Conservation (phyloP, 1,140 invertebrate species). For the Temnothorax nylanderi region DNA sequence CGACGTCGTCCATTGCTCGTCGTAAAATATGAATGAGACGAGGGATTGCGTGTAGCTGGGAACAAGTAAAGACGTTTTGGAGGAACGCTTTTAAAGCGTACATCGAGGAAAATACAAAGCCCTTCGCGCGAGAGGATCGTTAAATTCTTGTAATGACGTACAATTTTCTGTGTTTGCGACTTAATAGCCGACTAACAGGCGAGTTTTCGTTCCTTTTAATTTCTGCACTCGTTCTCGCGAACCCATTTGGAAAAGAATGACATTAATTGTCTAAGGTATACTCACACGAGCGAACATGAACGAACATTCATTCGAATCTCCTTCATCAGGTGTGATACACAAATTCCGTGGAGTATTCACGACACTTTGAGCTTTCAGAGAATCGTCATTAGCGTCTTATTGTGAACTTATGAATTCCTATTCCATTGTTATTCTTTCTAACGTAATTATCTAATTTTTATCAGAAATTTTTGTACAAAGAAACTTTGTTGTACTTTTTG, state of each 20-base stretch:
- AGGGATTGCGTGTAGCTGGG: background rate
- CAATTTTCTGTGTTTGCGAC: slow-evolving; percentile 24
- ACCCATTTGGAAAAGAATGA: background rate
- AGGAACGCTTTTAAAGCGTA: background rate
- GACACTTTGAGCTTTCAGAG: background rate
- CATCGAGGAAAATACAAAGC: slow-evolving; percentile 20
- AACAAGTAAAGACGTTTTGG: slow-evolving; percentile 10
- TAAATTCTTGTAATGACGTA: slow-evolving; percentile 20
- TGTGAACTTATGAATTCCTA: background rate
- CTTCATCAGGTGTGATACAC: background rate
- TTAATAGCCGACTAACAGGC: slow-evolving; percentile 12
- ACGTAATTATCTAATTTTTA: background rate
- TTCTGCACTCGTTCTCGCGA: slow-evolving; percentile 15
- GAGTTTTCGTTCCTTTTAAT: slow-evolving; percentile 38
- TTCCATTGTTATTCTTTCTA: background rate
- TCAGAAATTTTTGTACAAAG: background rate
- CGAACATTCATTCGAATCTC: slow-evolving; percentile 21
- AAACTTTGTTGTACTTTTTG: background rate
- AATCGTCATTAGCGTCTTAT: background rate
- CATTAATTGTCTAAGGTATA: slow-evolving; percentile 10
- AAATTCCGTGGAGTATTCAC: background rate
- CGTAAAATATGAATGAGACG: slow-evolving; percentile 29
- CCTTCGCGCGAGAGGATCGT: background rate
- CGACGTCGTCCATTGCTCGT: slow-evolving; percentile 9
- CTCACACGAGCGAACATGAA: slow-evolving; percentile 12